Conservation (phyloP, 37 sponge, comb jelly and placozoan species). For the Eunapius fragilis region DNA sequence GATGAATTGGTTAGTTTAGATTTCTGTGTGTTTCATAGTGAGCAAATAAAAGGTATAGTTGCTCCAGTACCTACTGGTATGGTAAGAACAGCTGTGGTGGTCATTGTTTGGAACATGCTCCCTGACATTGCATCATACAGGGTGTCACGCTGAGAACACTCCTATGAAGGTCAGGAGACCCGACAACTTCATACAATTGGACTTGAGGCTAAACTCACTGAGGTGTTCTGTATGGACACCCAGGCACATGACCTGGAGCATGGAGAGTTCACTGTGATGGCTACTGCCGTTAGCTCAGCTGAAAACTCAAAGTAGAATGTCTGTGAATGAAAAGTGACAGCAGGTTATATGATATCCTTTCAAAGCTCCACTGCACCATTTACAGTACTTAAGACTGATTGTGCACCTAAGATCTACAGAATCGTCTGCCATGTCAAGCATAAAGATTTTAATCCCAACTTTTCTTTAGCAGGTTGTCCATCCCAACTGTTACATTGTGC, state of each 20-base stretch:
- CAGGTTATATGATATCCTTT: too few species aligned
- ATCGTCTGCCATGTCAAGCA: too few species aligned
- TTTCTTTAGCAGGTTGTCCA: too few species aligned
- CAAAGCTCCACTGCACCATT: too few species aligned
- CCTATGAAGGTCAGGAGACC: background rate
- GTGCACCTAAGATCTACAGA: too few species aligned
- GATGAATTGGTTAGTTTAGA: background rate
- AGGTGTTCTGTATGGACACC: background rate
- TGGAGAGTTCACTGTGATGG: background rate
- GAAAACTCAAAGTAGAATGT: background rate
- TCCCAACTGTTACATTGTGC: background rate
- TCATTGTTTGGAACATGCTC: slow-evolving; percentile 22
- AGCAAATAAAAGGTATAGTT: background rate
- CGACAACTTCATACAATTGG: background rate
- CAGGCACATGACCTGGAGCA: background rate
- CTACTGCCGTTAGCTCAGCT: background rate
- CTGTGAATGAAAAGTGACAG: too few species aligned
- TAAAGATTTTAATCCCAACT: too few species aligned
- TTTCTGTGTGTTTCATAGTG: background rate
- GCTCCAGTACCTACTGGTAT: background rate
- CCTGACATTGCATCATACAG: background rate
- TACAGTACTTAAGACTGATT: too few species aligned
- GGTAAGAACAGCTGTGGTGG: background rate
- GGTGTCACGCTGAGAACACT: slow-evolving; percentile 6
- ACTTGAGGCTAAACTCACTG: background rate